Percentiles rank a stretch among this genome's conserved stretches.
Evolutionary conservation across 1,140 invertebrate species (phyloP).

Genomic region (Microplitis mediator): DNA sequence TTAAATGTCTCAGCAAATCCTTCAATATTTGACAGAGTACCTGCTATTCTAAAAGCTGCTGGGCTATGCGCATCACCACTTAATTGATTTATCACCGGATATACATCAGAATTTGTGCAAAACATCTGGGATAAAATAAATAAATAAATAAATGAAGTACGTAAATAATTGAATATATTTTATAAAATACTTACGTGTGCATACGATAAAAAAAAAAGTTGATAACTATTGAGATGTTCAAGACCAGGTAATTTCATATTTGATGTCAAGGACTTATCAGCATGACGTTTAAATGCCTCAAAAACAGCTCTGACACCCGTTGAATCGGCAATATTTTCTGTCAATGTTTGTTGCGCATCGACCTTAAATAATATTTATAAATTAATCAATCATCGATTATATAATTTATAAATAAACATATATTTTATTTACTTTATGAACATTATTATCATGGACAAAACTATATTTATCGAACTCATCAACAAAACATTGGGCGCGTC

Average conservation of each 20-base stretch:
- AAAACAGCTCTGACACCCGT: constrained; percentile 10
- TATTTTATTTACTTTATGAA: background rate
- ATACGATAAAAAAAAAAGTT: constrained; percentile 14
- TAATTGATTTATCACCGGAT: background rate
- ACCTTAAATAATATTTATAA: background rate
- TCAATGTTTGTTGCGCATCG: background rate
- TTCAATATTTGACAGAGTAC: constrained; percentile 7
- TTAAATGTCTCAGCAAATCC: constrained; percentile 3
- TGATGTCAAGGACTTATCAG: background rate
- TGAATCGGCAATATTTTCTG: constrained; percentile 20
- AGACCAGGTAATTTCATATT: constrained; percentile 12
- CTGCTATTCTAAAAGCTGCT: constrained; percentile 3
- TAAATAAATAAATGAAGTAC: background rate
- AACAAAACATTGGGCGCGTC: constrained; percentile 80
- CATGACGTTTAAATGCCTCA: constrained; percentile 5
- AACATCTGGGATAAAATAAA: background rate
- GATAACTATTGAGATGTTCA: constrained; percentile 1
- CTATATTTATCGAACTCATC: constrained; percentile 58
- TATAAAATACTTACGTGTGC: background rate
- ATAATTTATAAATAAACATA: background rate
- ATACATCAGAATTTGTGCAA: background rate
- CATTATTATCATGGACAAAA: background rate
- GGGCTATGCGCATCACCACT: background rate
- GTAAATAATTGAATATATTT: background rate
- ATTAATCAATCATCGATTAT: background rate